Evolutionary conservation across 1,140 invertebrate species (phyloP).

Genomic region (Mycetomoellerius zeteki): DNA sequence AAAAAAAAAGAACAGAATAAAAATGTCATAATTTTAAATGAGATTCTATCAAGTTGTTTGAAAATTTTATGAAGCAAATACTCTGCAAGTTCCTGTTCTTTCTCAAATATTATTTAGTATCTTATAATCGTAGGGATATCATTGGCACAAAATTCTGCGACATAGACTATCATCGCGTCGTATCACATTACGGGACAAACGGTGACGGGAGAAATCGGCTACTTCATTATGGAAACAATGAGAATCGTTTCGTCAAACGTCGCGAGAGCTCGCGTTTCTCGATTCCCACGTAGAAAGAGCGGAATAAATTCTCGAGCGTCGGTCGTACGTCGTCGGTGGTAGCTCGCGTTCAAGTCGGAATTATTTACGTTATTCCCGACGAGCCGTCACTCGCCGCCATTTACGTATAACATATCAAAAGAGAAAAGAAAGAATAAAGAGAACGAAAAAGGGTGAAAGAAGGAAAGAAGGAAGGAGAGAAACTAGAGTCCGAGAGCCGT

Average conservation of each 20-base stretch:
- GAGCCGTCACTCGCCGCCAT: slow-evolving; percentile 40
- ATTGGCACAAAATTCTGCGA: neutral
- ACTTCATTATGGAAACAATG: slow-evolving; percentile 52
- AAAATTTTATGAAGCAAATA: neutral
- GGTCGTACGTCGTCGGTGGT: slow-evolving; percentile 34
- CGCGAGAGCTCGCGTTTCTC: slow-evolving; percentile 1
- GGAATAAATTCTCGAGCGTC: slow-evolving; percentile 47
- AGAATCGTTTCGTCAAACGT: slow-evolving; percentile 37
- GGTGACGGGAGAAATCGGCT: slow-evolving; percentile 35
- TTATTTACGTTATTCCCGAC: slow-evolving; percentile 59
- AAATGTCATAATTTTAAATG: neutral
- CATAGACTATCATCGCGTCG: neutral
- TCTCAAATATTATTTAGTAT: neutral
- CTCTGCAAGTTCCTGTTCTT: neutral
- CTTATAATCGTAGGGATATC: neutral
- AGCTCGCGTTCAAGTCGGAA: slow-evolving; percentile 32
- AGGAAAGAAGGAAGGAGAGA: neutral
- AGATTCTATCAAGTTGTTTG: neutral
- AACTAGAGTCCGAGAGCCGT: neutral
- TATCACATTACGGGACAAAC: slow-evolving; percentile 3
- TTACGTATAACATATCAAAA: slow-evolving; percentile 8
- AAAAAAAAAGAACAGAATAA: neutral
- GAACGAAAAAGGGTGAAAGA: slow-evolving; percentile 1
- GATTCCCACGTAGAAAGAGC: slow-evolving; percentile 54
- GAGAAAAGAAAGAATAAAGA: slow-evolving; percentile 53